phyloP scores from a whole-genome alignment of 2,888 invertebrate species.

The Cantharis rustica region DNA sequence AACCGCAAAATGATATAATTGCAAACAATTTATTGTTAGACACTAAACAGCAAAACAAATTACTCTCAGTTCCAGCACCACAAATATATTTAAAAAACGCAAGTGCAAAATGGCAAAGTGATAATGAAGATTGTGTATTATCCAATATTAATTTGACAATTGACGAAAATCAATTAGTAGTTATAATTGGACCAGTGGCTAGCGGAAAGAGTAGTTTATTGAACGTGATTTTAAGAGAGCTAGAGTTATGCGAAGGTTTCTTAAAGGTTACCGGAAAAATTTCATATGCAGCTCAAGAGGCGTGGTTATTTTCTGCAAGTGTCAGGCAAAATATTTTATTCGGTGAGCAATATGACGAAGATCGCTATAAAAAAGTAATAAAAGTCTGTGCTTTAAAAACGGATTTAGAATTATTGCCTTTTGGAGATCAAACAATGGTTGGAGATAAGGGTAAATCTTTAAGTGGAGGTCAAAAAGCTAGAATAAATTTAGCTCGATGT shows the following conservation, averaged over 20 bases:
- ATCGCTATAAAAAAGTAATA: constrained; percentile 65
- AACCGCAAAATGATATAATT: constrained; percentile 35
- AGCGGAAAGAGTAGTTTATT: constrained; percentile 66
- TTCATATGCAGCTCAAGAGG: constrained; percentile 66
- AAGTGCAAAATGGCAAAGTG: constrained; percentile 69
- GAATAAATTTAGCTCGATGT: constrained; percentile 78
- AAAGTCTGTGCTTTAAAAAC: constrained; percentile 67
- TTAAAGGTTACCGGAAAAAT: constrained; percentile 58
- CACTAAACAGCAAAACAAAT: background rate
- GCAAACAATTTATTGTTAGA: background rate
- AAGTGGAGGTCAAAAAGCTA: constrained; percentile 85
- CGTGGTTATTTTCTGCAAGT: constrained; percentile 65
- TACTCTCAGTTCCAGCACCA: constrained; percentile 1
- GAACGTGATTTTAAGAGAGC: constrained; percentile 56
- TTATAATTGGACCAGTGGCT: constrained; percentile 72
- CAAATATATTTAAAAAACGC: constrained; percentile 65
- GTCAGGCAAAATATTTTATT: constrained; percentile 82
- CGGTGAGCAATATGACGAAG: constrained; percentile 65
- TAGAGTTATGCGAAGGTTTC: constrained; percentile 54
- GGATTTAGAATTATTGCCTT: constrained; percentile 76
- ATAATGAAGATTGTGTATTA: constrained; percentile 18
- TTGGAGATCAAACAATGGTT: constrained; percentile 77
- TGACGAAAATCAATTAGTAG: constrained; percentile 54
- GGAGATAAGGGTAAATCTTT: constrained; percentile 82
- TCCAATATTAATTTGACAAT: constrained; percentile 52